Evolutionary conservation across 2,113 vertebrate genomes (phyloP), one percentile per base, ranked within the genome.

Genomic region (Ia io): DNA sequence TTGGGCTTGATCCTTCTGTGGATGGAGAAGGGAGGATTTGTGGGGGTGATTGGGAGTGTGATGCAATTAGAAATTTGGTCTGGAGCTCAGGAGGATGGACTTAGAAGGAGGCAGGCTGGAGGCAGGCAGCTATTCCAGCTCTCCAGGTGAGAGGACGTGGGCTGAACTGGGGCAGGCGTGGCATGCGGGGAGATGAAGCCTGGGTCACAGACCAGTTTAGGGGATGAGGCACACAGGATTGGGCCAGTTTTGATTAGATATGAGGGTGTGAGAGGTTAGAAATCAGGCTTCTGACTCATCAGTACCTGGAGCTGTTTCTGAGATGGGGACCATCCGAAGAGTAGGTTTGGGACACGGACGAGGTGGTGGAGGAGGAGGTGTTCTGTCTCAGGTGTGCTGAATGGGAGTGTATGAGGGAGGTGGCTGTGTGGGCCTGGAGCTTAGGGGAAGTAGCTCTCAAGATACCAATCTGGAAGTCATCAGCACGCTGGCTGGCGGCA

Each of bases 391-490:
- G 18, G 84, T 56, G 28, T 51, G 70, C 83, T 51, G 35, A 13
- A 9, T 61, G 2, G 2, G 71, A 14, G 5, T 5, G 35, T 65
- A 5, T 22, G 63, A 89, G 37, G 77, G 65, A 61, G 37, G 53
- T 78, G 49, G 79, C 84, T 17, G 17, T 67, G 74, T 76, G 79
- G 79, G 49, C 53, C 82, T 47, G 42, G 83, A 44, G 80, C 47
- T 80, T 74, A 67, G 73, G 42, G 80, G 18, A 94, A 84, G 74
- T 56, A 86, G 59, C 90, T 30, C 56, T 91, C 37, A 73, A 92
- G 91, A 85, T 88, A 85, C 28, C 78, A 83, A 40, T 93, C 92
- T 93, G 95, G 80, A 94, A 92, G 53, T 92, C 67, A 67, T 87
- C 56, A 90, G 79, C 35, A 12, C 2, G 0, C 63, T 76, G 84